Conservation (phyloP, 2,888 invertebrate genomes). For the Galerucella pusilla region DNA sequence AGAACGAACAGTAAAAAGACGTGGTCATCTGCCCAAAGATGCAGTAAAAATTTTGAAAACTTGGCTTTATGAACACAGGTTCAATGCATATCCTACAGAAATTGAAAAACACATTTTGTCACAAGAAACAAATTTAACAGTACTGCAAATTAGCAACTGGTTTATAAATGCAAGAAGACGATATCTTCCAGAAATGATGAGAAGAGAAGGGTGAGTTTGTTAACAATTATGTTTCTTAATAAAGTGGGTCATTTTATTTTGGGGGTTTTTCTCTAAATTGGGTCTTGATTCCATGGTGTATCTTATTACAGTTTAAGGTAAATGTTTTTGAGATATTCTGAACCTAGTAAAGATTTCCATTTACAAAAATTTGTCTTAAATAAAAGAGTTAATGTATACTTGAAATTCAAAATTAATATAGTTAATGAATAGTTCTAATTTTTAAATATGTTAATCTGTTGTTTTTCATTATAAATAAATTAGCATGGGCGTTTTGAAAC, state of each 20-base stretch:
- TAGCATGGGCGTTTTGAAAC: not conserved
- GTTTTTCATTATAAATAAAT: not conserved
- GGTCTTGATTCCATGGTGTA: constrained; percentile 39
- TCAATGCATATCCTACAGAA: constrained; percentile 65
- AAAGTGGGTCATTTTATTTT: constrained; percentile 37
- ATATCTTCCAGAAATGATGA: constrained; percentile 64
- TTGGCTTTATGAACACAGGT: constrained; percentile 64
- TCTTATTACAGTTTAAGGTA: constrained; percentile 36
- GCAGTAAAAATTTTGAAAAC: constrained; percentile 63
- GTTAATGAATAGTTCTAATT: no score
- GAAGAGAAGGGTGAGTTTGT: constrained; percentile 58
- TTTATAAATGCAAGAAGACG: constrained; percentile 62
- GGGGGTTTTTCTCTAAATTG: constrained; percentile 41
- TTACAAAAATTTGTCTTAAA: no score
- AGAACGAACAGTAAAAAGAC: constrained; percentile 55
- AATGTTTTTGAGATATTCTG: constrained; percentile 12
- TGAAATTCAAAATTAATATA: no score
- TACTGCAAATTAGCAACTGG: constrained; percentile 65
- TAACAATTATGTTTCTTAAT: constrained; percentile 13
- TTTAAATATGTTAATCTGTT: not conserved
- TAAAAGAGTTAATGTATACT: no score
- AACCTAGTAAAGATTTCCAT: no score
- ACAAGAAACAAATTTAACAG: constrained; percentile 63
- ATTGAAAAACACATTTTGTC: constrained; percentile 63
- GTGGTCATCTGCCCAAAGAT: constrained; percentile 64